These are phyloP conservation scores for Ephestia elutella DNA, from an alignment of 1,140 invertebrate genomes.

Conservation along the genomic window DNA sequence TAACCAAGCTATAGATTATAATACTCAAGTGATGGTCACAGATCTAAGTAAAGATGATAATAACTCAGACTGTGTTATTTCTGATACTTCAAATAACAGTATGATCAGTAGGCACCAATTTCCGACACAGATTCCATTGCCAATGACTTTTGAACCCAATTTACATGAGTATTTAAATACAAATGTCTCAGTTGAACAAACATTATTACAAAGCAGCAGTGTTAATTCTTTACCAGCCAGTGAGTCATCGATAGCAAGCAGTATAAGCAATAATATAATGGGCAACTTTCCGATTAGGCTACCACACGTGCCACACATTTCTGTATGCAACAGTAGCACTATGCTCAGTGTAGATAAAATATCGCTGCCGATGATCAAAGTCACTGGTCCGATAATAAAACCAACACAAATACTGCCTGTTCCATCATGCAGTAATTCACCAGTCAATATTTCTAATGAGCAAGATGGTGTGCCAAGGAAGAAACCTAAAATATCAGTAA, in stretches of 20 bases:
- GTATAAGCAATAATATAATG: constrained; percentile 60
- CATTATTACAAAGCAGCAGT: constrained; percentile 42
- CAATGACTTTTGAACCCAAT: constrained; percentile 44
- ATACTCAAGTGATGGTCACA: constrained; percentile 40
- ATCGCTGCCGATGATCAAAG: constrained; percentile 49
- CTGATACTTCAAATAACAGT: constrained; percentile 46
- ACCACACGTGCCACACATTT: constrained; percentile 42
- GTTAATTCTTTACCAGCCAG: constrained; percentile 45
- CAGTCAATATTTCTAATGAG: constrained; percentile 47
- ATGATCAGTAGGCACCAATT: constrained; percentile 52
- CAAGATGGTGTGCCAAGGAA: constrained; percentile 57
- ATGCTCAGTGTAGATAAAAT: constrained; percentile 61
- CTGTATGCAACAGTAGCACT: constrained; percentile 53
- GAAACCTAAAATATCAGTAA: constrained; percentile 72
- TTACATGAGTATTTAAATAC: constrained; percentile 51
- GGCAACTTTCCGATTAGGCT: constrained; percentile 61
- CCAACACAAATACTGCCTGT: constrained; percentile 64
- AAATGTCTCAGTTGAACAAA: constrained; percentile 50
- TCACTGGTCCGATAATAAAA: constrained; percentile 59
- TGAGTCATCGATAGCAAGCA: constrained; percentile 39
- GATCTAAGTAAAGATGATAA: constrained; percentile 62
- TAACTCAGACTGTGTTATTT: constrained; percentile 60
- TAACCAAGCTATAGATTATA: constrained; percentile 32
- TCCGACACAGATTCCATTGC: constrained; percentile 38
- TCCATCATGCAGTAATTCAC: constrained; percentile 57